Conservation (phyloP, 2,797 vertebrate species). For the Bradypus variegatus region DNA sequence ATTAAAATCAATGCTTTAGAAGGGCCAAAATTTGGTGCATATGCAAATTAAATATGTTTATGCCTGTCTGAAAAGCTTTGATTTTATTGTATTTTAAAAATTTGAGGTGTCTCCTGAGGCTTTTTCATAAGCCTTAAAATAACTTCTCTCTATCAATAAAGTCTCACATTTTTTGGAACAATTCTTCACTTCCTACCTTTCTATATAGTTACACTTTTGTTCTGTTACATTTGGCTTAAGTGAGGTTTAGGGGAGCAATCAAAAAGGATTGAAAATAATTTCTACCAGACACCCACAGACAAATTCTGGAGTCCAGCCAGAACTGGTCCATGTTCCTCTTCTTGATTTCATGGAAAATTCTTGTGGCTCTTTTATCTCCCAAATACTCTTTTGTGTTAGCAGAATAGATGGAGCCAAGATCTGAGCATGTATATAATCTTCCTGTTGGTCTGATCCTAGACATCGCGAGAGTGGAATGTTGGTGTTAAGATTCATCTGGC, state of each 20-base stretch:
- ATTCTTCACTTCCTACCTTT: neutral
- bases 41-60: neutral
- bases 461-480: neutral
- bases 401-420: neutral
- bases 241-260: neutral
- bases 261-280: slow-evolving; percentile 8
- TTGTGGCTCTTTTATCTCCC: neutral
- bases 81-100: neutral
- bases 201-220: neutral
- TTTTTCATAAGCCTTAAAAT: neutral
- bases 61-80: neutral
- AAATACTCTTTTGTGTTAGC: neutral
- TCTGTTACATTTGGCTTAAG: neutral
- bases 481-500: neutral
- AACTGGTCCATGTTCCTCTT: neutral
- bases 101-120: neutral
- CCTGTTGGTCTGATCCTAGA: neutral
- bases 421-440: neutral
- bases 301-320: neutral
- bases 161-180: neutral
- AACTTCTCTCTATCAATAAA: neutral
- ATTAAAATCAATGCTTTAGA: neutral
- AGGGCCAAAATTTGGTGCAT: neutral
- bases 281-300: neutral
- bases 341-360: neutral